These are phyloP conservation scores for Drosophila ercepeae DNA, from an alignment of 1,140 invertebrate genomes.

Conservation along the genomic window DNA sequence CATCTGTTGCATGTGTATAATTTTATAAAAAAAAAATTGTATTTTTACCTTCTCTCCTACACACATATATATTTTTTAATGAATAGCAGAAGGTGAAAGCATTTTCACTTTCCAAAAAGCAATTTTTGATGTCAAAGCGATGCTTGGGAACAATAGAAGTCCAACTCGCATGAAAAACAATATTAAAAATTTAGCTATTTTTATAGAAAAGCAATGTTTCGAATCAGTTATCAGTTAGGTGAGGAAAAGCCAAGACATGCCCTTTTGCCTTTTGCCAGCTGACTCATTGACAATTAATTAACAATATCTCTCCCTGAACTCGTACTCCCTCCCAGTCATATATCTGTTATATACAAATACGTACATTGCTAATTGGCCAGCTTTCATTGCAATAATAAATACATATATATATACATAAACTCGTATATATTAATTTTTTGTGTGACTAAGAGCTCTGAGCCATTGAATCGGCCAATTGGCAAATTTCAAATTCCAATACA, in stretches of 20 bases:
- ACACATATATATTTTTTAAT: slow-evolving; percentile 39
- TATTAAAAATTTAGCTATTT: not conserved
- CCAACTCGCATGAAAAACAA: slow-evolving; percentile 13
- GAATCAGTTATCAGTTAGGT: slow-evolving; percentile 1
- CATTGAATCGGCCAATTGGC: slow-evolving; percentile 58
- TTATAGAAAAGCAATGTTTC: slow-evolving; percentile 6
- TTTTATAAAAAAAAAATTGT: slow-evolving; percentile 34
- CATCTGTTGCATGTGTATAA: slow-evolving; percentile 34
- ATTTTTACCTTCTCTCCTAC: slow-evolving; percentile 40
- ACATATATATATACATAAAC: slow-evolving; percentile 46
- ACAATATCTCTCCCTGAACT: slow-evolving; percentile 54
- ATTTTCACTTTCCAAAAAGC: slow-evolving; percentile 79
- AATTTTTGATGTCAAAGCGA: slow-evolving; percentile 76
- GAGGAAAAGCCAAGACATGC: slow-evolving; percentile 6
- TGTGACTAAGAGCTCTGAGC: slow-evolving; percentile 63
- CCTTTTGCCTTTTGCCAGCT: slow-evolving; percentile 34
- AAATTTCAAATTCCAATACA: slow-evolving; percentile 69
- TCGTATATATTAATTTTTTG: slow-evolving; percentile 41
- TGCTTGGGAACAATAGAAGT: slow-evolving; percentile 71
- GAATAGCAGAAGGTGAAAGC: slow-evolving; percentile 80
- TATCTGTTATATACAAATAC: slow-evolving; percentile 11
- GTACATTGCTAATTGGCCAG: slow-evolving; percentile 70
- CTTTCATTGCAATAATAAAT: slow-evolving; percentile 75
- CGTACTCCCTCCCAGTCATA: slow-evolving; percentile 19
- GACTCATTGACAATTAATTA: slow-evolving; percentile 75